A percentile compares a stretch with the other conserved stretches of the same genome.
These are phyloP conservation scores for Neolamprologus devosi DNA, from an alignment of 2,113 vertebrate species.

Conservation along the genomic window DNA sequence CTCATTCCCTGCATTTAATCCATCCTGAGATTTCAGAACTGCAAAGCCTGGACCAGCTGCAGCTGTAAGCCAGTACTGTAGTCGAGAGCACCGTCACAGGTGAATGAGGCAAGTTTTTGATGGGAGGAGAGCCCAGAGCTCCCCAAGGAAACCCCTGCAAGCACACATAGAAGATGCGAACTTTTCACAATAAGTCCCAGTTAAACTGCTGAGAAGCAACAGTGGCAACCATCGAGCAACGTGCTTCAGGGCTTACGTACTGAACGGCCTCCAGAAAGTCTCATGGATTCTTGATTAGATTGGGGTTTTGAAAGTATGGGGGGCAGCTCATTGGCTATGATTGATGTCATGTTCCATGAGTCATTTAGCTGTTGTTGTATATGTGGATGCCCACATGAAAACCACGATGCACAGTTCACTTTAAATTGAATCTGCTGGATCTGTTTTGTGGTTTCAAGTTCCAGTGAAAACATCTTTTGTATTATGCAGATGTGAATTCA, in stretches of 20 bases:
- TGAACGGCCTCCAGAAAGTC: not conserved
- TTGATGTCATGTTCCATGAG: accelerated
- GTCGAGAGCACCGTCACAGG: accelerated
- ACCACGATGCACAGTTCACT: not conserved
- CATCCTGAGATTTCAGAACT: not conserved
- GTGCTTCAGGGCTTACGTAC: not conserved
- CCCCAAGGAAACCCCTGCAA: not conserved
- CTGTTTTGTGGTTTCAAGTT: not conserved
- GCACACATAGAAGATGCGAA: not conserved
- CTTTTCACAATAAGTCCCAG: not conserved
- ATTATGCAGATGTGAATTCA: not conserved
- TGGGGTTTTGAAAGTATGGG: accelerated
- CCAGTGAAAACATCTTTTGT: not conserved
- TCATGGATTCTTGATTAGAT: not conserved
- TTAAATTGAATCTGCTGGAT: not conserved
- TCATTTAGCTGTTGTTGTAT: not conserved
- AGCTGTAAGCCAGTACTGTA: not conserved
- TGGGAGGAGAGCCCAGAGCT: not conserved
- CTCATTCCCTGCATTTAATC: not conserved
- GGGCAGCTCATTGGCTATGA: not conserved
- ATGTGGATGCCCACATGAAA: not conserved
- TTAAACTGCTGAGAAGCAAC: not conserved
- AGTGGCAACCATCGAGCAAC: not conserved
- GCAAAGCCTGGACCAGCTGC: not conserved
- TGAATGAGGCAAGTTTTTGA: not conserved